phyloP scores from a whole-genome alignment of 2,113 vertebrate genomes.

The Hydrolagus affinis region DNA sequence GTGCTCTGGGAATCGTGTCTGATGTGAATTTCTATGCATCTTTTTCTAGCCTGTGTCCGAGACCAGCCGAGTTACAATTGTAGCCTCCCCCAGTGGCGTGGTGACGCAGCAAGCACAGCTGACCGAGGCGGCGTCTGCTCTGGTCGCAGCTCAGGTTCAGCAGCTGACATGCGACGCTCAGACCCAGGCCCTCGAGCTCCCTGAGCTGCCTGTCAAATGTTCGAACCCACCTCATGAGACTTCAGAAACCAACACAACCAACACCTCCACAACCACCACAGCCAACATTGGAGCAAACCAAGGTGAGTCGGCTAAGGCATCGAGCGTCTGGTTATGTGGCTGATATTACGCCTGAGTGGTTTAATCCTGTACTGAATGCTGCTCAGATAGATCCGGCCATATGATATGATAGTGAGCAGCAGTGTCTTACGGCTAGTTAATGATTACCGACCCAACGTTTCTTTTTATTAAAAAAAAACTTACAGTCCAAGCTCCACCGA shows the following conservation, averaged over 20 bases:
- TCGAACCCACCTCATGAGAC: slow-evolving; percentile 25
- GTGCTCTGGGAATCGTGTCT: not conserved
- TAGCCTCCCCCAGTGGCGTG: slow-evolving; percentile 17
- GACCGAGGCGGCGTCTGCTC: not conserved
- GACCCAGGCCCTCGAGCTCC: not conserved
- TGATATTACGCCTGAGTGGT: too few species aligned
- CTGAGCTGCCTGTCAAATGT: slow-evolving; percentile 10
- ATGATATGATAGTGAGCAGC: too few species aligned
- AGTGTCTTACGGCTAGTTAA: too few species aligned
- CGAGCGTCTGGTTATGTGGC: too few species aligned
- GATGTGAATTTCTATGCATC: not conserved
- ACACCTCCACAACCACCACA: slow-evolving; percentile 24
- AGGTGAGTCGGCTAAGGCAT: not conserved
- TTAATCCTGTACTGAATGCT: too few species aligned
- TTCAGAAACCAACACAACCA: slow-evolving; percentile 20
- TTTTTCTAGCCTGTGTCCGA: slow-evolving; percentile 20
- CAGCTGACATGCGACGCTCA: not conserved
- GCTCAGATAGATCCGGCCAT: too few species aligned
- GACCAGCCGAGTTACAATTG: not conserved
- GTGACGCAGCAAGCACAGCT: slow-evolving; percentile 25
- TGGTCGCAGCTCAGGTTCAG: not conserved
- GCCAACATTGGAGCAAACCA: slow-evolving; percentile 19
- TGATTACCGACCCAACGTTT: not conserved
- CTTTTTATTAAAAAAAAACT: not conserved
- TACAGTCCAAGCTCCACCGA: slow-evolving; percentile 3